These are phyloP conservation scores for Alligator sinensis DNA, from an alignment of 2,113 vertebrate species.

Conservation along the genomic window DNA sequence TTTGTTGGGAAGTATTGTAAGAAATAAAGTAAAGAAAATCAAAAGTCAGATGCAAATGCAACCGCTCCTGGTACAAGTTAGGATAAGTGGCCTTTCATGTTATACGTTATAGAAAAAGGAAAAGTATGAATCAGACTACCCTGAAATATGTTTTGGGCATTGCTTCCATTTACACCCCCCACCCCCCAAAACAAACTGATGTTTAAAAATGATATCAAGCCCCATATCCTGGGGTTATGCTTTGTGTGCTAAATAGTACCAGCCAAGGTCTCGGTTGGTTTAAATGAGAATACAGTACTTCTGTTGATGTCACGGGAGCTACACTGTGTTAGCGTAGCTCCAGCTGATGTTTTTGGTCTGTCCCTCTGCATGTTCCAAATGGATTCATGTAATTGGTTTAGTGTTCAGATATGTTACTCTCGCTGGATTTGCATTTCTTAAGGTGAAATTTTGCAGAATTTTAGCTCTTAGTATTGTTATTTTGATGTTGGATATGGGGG, in stretches of 20 bases:
- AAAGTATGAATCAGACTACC: neutral
- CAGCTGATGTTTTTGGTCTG: neutral
- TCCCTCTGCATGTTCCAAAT: neutral
- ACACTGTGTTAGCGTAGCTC: neutral
- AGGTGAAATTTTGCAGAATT: neutral
- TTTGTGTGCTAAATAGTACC: neutral
- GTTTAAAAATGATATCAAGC: neutral
- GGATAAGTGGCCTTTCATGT: neutral
- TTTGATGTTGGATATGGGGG: neutral
- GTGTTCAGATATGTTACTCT: neutral
- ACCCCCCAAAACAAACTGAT: neutral
- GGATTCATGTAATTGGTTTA: neutral
- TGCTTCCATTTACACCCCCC: neutral
- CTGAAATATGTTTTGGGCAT: neutral
- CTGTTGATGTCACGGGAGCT: neutral
- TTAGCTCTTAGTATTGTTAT: neutral
- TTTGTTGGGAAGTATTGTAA: neutral
- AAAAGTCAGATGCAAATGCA: fast-evolving
- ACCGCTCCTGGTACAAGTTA: neutral
- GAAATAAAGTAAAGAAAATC: neutral
- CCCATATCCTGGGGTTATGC: neutral
- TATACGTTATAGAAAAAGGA: neutral
- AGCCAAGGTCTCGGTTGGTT: neutral
- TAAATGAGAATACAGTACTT: neutral
- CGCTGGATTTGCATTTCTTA: neutral